A percentile compares a stretch with the other conserved stretches of the same genome.
Evolutionary conservation across 1,140 invertebrate genomes (phyloP).

Genomic region (Mya arenaria): DNA sequence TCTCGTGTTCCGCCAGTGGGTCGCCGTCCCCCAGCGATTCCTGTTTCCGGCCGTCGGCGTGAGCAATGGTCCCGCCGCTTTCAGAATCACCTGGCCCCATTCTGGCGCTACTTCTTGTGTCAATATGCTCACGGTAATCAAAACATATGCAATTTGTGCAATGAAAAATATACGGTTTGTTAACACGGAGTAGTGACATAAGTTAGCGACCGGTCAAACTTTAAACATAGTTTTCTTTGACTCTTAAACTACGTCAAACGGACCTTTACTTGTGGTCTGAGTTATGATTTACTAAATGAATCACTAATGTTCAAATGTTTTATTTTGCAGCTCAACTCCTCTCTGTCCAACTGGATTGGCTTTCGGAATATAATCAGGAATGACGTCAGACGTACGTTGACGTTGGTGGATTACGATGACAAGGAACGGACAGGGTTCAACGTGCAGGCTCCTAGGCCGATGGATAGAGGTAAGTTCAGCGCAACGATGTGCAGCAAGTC

Average conservation of each 20-base stretch:
- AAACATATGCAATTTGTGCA: background rate
- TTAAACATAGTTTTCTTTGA: too few relatives aligned
- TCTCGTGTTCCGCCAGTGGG: conserved; percentile 60
- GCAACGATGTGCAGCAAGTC: background rate
- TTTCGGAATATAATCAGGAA: conserved; percentile 49
- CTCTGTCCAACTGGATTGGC: conserved; percentile 59
- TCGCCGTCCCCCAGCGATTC: conserved; percentile 31
- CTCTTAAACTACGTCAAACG: too few relatives aligned
- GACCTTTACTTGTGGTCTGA: too few relatives aligned
- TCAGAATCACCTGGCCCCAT: conserved; percentile 55
- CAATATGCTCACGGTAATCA: background rate
- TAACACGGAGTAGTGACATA: too few relatives aligned
- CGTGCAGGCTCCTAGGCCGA: conserved; percentile 55
- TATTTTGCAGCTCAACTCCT: conserved; percentile 41
- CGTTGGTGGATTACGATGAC: conserved; percentile 33
- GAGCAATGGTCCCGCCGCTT: conserved; percentile 23
- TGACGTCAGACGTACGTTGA: conserved; percentile 29
- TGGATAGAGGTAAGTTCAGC: conserved; percentile 51
- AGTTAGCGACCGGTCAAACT: too few relatives aligned
- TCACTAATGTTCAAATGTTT: too few relatives aligned
- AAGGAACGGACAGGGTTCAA: conserved; percentile 50
- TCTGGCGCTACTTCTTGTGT: background rate
- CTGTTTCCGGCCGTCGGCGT: conserved; percentile 59
- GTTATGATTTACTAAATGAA: too few relatives aligned
- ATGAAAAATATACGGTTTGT: too few relatives aligned